Percentiles rank a stretch among this genome's conserved stretches.
Conservation (phyloP, 2,797 vertebrate species). For the Fratercula arctica region DNA sequence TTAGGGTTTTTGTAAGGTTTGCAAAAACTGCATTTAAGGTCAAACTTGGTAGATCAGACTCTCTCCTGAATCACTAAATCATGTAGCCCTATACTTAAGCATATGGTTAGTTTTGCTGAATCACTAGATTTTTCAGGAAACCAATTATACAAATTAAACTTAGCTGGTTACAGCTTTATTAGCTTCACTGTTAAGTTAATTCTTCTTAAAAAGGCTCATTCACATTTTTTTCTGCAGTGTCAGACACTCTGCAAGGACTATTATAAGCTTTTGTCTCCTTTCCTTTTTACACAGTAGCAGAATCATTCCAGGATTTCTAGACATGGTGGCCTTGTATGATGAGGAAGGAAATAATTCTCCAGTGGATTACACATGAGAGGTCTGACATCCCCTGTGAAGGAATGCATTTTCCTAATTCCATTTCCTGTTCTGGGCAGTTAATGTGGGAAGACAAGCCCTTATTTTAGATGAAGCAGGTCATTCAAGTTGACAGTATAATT, state of each 20-base stretch:
- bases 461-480: neutral
- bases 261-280: neutral
- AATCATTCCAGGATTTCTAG: neutral
- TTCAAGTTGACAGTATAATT: neutral
- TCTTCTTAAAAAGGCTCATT: neutral
- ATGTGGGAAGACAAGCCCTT: neutral
- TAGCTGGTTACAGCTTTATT: neutral
- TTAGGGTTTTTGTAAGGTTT: neutral
- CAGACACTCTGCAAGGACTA: neutral
- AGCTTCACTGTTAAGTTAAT: neutral
- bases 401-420: neutral
- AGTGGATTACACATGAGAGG: neutral
- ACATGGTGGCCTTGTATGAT: neutral
- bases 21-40: neutral
- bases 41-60: neutral
- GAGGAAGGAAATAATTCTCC: neutral
- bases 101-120: neutral
- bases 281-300: neutral
- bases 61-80: neutral
- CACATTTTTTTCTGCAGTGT: neutral
- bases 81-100: neutral
- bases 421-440: neutral
- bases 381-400: neutral
- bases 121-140: neutral
- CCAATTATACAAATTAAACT: neutral